phyloP scores from a whole-genome alignment of 2,113 vertebrate genomes.

The Entomyzon cyanotis region DNA sequence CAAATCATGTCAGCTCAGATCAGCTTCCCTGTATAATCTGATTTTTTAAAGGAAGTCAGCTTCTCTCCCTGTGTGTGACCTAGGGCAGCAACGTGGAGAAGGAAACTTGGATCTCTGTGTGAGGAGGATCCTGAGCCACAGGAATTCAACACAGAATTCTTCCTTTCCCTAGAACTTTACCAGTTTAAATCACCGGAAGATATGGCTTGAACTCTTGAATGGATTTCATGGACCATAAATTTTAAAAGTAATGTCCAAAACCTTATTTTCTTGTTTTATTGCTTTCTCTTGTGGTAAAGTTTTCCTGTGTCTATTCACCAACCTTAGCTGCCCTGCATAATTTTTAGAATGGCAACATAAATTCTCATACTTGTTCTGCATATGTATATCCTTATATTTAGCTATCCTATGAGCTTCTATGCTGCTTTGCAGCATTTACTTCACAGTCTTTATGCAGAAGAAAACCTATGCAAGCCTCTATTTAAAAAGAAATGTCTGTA shows the following conservation, averaged over 20 bases:
- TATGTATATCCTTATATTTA: not conserved
- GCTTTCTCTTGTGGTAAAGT: not conserved
- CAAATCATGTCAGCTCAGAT: conserved; percentile 70
- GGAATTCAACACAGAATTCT: not conserved
- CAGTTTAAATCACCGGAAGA: not conserved
- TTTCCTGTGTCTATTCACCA: not conserved
- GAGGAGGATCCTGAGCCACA: not conserved
- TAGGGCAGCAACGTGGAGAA: conserved; percentile 7
- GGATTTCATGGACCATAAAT: not conserved
- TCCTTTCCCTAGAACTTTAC: not conserved
- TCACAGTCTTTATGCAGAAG: not conserved
- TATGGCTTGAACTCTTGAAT: not conserved
- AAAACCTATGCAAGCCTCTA: not conserved
- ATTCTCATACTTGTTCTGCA: not conserved
- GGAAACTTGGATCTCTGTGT: conserved; percentile 1
- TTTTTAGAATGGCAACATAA: not conserved
- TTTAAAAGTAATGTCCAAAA: not conserved
- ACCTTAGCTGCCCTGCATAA: not conserved
- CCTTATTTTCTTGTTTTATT: not conserved
- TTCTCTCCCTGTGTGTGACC: conserved; percentile 41
- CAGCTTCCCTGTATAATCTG: conserved; percentile 51
- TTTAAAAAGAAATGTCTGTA: not conserved
- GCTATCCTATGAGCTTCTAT: not conserved
- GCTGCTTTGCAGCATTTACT: not conserved
- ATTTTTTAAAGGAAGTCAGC: conserved; percentile 53